Conservation (phyloP, 2,888 invertebrate species). For the Tridacna gigas region DNA sequence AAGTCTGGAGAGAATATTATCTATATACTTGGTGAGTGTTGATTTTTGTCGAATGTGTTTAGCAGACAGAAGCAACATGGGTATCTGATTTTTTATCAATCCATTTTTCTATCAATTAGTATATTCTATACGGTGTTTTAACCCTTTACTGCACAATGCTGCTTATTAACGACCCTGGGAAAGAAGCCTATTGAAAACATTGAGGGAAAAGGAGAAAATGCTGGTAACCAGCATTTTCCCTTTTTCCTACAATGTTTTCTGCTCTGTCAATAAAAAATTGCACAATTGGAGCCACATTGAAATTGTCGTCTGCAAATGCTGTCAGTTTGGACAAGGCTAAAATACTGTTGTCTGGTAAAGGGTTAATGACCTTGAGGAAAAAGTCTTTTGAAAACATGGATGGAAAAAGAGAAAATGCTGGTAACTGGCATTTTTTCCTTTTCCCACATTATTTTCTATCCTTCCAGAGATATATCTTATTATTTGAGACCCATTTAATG, state of each 20-base stretch:
- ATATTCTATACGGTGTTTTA: neutral
- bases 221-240: neutral
- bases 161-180: neutral
- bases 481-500: too few species aligned
- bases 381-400: too few species aligned
- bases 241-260: neutral
- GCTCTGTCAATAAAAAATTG: neutral
- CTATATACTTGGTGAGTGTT: constrained; percentile 12
- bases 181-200: neutral
- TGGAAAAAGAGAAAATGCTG: too few species aligned
- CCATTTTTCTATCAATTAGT: too few species aligned
- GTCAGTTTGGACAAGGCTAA: neutral
- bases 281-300: too few species aligned
- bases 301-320: too few species aligned
- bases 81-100: too few species aligned
- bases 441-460: too few species aligned
- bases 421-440: too few species aligned
- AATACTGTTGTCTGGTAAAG: neutral
- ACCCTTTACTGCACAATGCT: neutral
- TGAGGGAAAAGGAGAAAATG: neutral
- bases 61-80: neutral
- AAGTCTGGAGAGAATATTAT: constrained; percentile 11
- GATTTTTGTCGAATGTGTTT: neutral
- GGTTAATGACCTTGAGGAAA: too few species aligned
- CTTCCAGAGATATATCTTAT: too few species aligned